Base-by-base conservation (phyloP, 2,113 vertebrate genomes). In the Cheilinus undulatus region DNA sequence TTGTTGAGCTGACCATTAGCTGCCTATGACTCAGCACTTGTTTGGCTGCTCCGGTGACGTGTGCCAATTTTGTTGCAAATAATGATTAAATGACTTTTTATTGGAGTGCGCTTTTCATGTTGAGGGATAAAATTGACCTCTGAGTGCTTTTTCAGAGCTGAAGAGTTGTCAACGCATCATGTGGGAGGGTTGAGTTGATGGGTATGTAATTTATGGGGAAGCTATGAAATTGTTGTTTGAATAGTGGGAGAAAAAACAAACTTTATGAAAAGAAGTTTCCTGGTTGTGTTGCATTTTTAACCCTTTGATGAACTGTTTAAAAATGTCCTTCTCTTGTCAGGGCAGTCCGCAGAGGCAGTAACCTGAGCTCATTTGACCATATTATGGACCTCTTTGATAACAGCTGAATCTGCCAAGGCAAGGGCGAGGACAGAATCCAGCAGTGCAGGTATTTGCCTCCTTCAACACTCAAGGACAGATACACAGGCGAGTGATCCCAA, bases 131-230 rank as follows among this genome's bases (percentile, higher is more conserved):
- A 86, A 89, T 74, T 83, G 74, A 85, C 84, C 86, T 80, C 68
- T 87, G 82, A 86, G 83, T 78, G 76, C 86, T 91, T 82, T n/a
- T 78, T 84, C 81, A 83, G 75, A 78, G 86, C 63, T 85, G 87
- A 87, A 73, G 86, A 76, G 80, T 86, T 86, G 84, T 87, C 86
- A 89, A 84, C 86, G 78, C 85, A 53, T 53, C 54, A 84, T 76
- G 87, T 86, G 72, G 86, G 85, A 83, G 86, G 80, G 68, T 59
- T 42, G 78, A 87, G 73, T 38, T 81, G 89, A 90, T 87, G 85
- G 86, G 68, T 76, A 60, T 84, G 76, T 86, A 69, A 89, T 89
- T 90, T 86, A 73, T 51, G 61, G 73, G 76, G 75, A 69, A 15
- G 66, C 60, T 48, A 8, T 60, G 73, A 83, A 62, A 80, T 81